Evolutionary conservation across 2,113 vertebrate genomes (phyloP), one percentile per base, ranked within the genome.

Genomic region (Pelvicachromis taeniatus): DNA sequence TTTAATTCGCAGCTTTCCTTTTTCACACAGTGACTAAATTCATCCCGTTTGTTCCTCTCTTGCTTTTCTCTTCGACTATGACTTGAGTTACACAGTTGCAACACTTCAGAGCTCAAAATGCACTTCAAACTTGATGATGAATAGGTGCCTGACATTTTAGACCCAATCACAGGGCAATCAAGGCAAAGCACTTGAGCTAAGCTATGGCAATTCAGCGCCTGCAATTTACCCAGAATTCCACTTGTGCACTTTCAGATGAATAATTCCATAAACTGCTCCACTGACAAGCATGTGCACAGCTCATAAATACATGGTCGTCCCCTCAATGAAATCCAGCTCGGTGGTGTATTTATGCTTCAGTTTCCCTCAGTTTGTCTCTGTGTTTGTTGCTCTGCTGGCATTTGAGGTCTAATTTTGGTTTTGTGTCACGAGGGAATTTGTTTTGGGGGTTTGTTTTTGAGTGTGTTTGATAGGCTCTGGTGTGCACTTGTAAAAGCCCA

Each of bases 131-230:
- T 52, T 52, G 26, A 50, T 75, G 45, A 75, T 80, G 61, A 90
- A 81, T 40, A 19, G 70, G 55, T 23, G 80, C 7, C 80, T 83
- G 86, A 88, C 86, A 81, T 88, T 91, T 89, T 21, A 79, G 79
- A 23, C 54, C 84, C 84, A 91, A 89, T 91, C 86, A 85, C 14
- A 38, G 48, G n/a, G 70, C 82, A 87, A 90, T 90, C 91, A 85
- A 78, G 63, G 59, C 86, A 48, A 59, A 59, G 59, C 85, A 48
- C 84, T 89, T 40, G 9, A 83, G 68, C 52, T 23, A 40, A 85
- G 38, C 77, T 21, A 45, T n/a, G 80, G 55, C 52, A 83, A 56
- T 65, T 56, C 50, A 19, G 29, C 2, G 3, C 73, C 54, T 53
- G 80, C 78, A 81, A 55, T 87, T 91, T 84, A 63, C 53, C 85